phyloP scores from a whole-genome alignment of 2,113 vertebrate genomes.

The Gracilinanus agilis region DNA sequence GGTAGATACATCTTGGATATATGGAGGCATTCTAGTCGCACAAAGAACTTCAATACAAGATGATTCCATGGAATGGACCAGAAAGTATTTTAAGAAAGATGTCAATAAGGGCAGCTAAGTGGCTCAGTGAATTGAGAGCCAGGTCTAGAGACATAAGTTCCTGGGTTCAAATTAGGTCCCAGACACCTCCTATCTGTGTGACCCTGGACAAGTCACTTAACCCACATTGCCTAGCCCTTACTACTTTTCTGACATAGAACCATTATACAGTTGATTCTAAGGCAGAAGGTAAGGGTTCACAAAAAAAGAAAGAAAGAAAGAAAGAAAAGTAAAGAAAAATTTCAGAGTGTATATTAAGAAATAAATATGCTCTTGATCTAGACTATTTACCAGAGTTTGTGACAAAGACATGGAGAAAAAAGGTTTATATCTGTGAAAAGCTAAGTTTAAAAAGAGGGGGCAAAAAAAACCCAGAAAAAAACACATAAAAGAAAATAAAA shows the following conservation, averaged over 20 bases:
- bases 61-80: no score
- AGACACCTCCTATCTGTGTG: no score
- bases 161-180: no score
- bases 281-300: no score
- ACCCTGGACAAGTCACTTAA: no score
- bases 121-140: no score
- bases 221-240: no score
- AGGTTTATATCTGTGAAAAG: neutral
- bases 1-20: neutral
- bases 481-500: neutral
- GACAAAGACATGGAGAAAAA: neutral
- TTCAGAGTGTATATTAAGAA: neutral
- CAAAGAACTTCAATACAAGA: slow-evolving; percentile 10
- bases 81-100: neutral
- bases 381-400: neutral
- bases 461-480: neutral
- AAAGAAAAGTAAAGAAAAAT: no score
- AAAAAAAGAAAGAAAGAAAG: no score
- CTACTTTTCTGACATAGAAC: no score
- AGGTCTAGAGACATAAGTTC: no score
- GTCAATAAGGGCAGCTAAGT: neutral
- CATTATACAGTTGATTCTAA: no score
- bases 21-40: neutral
- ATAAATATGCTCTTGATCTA: neutral
- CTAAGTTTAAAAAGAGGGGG: neutral